Base-by-base conservation (phyloP, 2,888 invertebrate genomes). In the Heliconius ismenius region DNA sequence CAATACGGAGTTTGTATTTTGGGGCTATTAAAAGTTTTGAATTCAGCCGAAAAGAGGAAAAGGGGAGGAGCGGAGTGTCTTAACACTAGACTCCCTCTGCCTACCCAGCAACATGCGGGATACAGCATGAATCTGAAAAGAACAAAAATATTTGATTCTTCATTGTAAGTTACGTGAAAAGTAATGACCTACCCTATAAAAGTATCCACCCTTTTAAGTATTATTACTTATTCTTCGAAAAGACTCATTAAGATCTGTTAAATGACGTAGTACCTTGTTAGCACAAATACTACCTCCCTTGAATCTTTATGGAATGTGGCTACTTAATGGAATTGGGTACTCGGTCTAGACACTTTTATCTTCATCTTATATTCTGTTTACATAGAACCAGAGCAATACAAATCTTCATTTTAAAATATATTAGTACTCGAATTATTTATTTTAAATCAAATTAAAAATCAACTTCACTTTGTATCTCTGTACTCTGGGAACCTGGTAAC, bases 241-340 rank as follows among this genome's bases (percentile, higher is more conserved):
- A 75, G 54, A 75, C 89, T 90, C 89, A 89, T 90, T 90, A 90
- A 81, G 83, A 81, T 83, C 83, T 69, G 80, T 80, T 89, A 91
- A 90, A 91, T 90, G 90, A 91, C 88, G 89, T 87, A 86, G 85
- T 81, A 81, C 88, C 89, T 90, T 89, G 89, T 89, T 90, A 89
- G 87, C 83, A 78, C 82, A 83, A 83, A 78, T 79, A 75, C 86
- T 86, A 86, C 85, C 86, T 83, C 81, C 83, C 83, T 82, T 81
- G 84, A 84, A 83, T 79, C 81, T 83, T 80, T 83, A 81, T 83
- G 83, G 81, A 79, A 63, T 28, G 28, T 11, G 62, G 69, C 63
- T 73, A 60, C 73, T 75, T 58, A 77, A 58, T 32, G 65, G 36
- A 77, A 77, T 65, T 77, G 74, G 69, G 65, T 64, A 10, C 54